These are phyloP conservation scores for Rhodophaea formosa DNA, from an alignment of 2,888 invertebrate genomes.

Conservation along the genomic window DNA sequence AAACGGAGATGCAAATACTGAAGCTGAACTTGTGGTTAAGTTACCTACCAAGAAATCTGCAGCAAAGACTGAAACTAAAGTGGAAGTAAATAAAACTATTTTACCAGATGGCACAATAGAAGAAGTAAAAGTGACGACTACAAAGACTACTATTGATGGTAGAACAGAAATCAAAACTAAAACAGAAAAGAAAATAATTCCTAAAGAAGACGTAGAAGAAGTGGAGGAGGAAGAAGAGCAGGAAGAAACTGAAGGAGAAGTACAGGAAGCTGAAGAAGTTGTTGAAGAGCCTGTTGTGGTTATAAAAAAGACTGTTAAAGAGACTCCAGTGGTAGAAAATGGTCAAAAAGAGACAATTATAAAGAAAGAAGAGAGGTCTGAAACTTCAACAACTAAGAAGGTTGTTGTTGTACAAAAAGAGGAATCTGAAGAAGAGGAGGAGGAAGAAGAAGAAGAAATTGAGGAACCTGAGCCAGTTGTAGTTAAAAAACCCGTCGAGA, in stretches of 20 bases:
- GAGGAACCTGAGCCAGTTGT: slow-evolving; percentile 21
- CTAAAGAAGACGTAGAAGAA: slow-evolving; percentile 59
- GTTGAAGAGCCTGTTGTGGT: slow-evolving; percentile 34
- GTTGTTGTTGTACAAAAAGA: slow-evolving; percentile 56
- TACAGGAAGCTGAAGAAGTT: slow-evolving; percentile 34
- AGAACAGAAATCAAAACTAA: slow-evolving; percentile 68
- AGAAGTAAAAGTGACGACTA: slow-evolving; percentile 70
- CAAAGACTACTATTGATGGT: slow-evolving; percentile 69
- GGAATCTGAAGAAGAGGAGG: slow-evolving; percentile 45
- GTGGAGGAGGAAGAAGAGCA: slow-evolving; percentile 53
- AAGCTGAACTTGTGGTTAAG: slow-evolving; percentile 63
- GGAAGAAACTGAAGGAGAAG: slow-evolving; percentile 43
- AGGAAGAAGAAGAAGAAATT: slow-evolving; percentile 36
- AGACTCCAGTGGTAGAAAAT: slow-evolving; percentile 39
- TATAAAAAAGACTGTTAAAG: slow-evolving; percentile 31
- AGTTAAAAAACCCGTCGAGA: slow-evolving; percentile 14
- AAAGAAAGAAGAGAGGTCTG: slow-evolving; percentile 60
- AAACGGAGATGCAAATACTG: slow-evolving; percentile 57
- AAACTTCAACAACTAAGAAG: slow-evolving; percentile 57
- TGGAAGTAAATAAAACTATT: slow-evolving; percentile 63
- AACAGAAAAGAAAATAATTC: slow-evolving; percentile 66
- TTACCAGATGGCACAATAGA: slow-evolving; percentile 66
- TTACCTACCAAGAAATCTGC: slow-evolving; percentile 64
- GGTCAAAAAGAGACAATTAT: slow-evolving; percentile 42
- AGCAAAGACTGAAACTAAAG: slow-evolving; percentile 70